Base-by-base conservation (phyloP, 2,797 vertebrate species). In the Micromesistius poutassou region DNA sequence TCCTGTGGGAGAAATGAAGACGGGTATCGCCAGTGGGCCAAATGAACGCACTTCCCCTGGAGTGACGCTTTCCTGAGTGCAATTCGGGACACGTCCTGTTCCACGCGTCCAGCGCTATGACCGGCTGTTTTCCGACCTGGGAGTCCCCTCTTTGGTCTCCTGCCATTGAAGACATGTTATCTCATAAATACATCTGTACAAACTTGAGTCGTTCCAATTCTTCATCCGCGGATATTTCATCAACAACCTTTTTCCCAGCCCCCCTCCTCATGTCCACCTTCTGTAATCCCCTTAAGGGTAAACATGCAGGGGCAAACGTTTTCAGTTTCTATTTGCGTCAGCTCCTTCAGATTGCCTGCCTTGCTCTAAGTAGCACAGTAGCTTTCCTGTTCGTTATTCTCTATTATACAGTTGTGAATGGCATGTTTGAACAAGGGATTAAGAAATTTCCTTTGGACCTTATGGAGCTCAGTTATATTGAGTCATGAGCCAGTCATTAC, bases 1-100 rank as follows among this genome's bases (percentile, higher is more conserved):
- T 92, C 92, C 91, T 90, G 91, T 86, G 72, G 35, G 76, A 91
- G 86, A 93, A 93, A 90, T 90, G 79, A 91, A 93, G 88, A 84
- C 81, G 83, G 81, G 86, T 88, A 87, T 91, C 85, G 87, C 92
- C 87, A 87, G 30, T 83, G 72, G 85, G 85, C 84, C 82, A 81
- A 85, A 83, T 71, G 72, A 89, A 84, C 71, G 73, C 77, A 72
- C 82, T 88, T 87, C 85, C 86, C 83, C 82, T 72, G 13, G 72
- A 88, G 88, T 84, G 83, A 87, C 81, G 92, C 87, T 91, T 93
- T 94, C 91, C 88, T 93, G 86, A 89, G 85, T 76, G 75, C 82
- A 78, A 46, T 82, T 82, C 75, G 86, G 77, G 33, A 40, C 74
- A 85, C 87, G 83, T 81, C 82, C 82, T 81, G 84, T 77, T 82